These are phyloP conservation scores for Argyra leucocephala DNA, from an alignment of 2,888 invertebrate species.

Conservation along the genomic window DNA sequence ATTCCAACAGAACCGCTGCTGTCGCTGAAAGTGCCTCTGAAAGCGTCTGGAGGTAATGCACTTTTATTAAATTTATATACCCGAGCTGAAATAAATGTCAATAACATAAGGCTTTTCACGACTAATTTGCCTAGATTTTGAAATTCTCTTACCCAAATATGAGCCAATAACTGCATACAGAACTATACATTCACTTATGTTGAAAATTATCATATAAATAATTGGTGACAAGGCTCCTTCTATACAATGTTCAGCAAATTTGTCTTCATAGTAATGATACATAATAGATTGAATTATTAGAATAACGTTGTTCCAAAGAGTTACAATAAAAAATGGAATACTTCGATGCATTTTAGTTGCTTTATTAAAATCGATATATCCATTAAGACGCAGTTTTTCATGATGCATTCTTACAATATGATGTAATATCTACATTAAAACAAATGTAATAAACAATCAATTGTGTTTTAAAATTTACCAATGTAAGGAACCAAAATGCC, in stretches of 20 bases:
- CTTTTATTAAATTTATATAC: constrained; percentile 52
- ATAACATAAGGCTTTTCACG: constrained; percentile 5
- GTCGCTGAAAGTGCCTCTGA: constrained; percentile 43
- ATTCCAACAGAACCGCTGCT: constrained; percentile 39
- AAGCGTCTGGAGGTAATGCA: constrained; percentile 54
- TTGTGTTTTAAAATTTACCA: constrained; percentile 40
- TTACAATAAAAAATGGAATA: constrained; percentile 53
- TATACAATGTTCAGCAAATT: constrained; percentile 47
- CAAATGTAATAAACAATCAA: no score
- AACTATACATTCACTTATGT: constrained; percentile 47
- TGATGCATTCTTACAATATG: constrained; percentile 51
- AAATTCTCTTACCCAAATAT: constrained; percentile 46
- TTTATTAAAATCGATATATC: constrained; percentile 60
- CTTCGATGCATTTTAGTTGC: constrained; percentile 51
- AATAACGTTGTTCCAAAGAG: constrained; percentile 52
- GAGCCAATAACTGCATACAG: constrained; percentile 45
- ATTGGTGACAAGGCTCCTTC: constrained; percentile 46
- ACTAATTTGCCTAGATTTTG: neutral
- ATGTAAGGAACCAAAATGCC: constrained; percentile 50
- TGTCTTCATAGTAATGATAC: constrained; percentile 49
- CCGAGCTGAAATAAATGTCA: constrained; percentile 42
- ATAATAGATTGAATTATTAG: constrained; percentile 49
- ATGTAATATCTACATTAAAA: constrained; percentile 46
- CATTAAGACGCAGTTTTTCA: constrained; percentile 52
- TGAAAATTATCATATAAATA: constrained; percentile 50